Evolutionary conservation across 1,140 invertebrate genomes (phyloP).

Genomic region (Neodiprion pinetum): DNA sequence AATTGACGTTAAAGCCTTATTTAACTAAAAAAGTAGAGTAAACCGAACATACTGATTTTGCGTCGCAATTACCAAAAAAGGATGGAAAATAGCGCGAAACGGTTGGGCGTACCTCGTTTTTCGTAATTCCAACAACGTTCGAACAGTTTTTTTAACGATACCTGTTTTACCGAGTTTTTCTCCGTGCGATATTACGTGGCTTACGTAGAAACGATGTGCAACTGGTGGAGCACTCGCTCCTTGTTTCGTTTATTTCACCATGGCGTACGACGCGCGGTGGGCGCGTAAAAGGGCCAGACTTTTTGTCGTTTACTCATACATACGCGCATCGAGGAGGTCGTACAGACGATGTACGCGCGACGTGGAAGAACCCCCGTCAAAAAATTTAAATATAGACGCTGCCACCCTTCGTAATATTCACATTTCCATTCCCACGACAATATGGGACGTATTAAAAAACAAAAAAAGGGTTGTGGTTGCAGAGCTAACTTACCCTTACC

Average conservation of each 20-base stretch:
- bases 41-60: too few species aligned
- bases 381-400: conserved; percentile 15
- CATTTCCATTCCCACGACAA: conserved; percentile 51
- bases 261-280: background rate
- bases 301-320: background rate
- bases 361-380: background rate
- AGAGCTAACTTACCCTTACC: conserved; percentile 4
- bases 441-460: conserved; percentile 46
- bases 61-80: too few species aligned
- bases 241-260: background rate
- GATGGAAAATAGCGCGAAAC: too few species aligned
- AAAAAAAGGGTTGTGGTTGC: conserved; percentile 43
- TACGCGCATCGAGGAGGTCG: background rate
- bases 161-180: too few species aligned
- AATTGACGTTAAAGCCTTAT: too few species aligned
- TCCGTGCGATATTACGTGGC: too few species aligned
- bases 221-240: background rate
- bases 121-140: too few species aligned
- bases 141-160: too few species aligned
- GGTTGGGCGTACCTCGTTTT: too few species aligned
- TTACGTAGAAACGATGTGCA: too few species aligned
- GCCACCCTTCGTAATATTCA: conserved; percentile 17
- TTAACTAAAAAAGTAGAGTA: too few species aligned
- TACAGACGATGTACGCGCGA: background rate
- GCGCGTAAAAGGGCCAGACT: background rate